Percentiles rank a stretch among this genome's conserved stretches.
Evolutionary conservation across 2,113 vertebrate species (phyloP).

Genomic region (Tiliqua scincoides): DNA sequence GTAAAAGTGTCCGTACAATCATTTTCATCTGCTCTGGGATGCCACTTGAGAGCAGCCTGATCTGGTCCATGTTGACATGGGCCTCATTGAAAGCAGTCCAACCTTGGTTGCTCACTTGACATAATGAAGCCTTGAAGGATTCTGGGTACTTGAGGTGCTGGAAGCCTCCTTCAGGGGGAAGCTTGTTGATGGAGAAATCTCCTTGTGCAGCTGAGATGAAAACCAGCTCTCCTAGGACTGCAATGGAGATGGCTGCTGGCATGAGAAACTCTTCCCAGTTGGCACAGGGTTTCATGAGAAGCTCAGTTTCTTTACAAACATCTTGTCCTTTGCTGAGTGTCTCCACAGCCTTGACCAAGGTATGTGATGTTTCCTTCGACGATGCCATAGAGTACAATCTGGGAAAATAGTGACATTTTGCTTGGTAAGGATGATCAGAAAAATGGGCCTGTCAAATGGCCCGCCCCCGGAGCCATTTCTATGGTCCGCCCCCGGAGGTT

Average conservation of each 20-base stretch:
- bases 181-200: constrained; percentile 57
- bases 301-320: constrained; percentile 38
- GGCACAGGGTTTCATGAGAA: constrained; percentile 56
- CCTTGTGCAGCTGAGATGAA: constrained; percentile 40
- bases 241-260: constrained; percentile 61
- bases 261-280: constrained; percentile 67
- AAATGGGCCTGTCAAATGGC: neutral
- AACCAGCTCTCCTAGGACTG: constrained; percentile 60
- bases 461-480: too few relatives aligned
- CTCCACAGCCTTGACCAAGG: neutral
- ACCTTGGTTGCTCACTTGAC: constrained; percentile 60
- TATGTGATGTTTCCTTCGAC: neutral
- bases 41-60: constrained; percentile 36
- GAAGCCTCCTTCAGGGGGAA: constrained; percentile 39
- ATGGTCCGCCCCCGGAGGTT: too few relatives aligned
- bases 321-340: constrained; percentile 39
- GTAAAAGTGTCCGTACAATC: constrained; percentile 46
- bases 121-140: constrained; percentile 51
- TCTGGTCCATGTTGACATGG: constrained; percentile 64
- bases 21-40: constrained; percentile 54
- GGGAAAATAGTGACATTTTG: neutral
- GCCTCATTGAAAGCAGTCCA: constrained; percentile 55
- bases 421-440: neutral
- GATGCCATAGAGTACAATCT: neutral
- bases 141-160: constrained; percentile 50